Evolutionary conservation across 2,888 invertebrate species (phyloP).

Genomic region (Pterostichus madidus): DNA sequence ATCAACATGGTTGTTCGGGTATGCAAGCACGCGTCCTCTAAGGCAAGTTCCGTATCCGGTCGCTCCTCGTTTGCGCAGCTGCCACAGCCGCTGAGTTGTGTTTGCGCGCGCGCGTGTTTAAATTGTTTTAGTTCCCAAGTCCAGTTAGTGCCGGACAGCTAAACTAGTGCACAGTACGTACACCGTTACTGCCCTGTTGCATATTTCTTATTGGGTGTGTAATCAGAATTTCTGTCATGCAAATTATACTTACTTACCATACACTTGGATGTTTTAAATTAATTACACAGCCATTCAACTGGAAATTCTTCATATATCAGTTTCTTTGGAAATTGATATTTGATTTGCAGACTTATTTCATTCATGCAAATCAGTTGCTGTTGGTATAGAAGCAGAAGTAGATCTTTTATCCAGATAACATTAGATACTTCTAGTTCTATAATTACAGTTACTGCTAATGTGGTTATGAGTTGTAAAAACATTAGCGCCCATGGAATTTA

Average conservation of each 20-base stretch:
- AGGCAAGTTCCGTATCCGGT: conserved; percentile 33
- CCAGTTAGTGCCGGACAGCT: conserved; percentile 59
- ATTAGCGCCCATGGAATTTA: no score
- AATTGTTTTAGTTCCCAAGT: conserved; percentile 63
- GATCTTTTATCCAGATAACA: no score
- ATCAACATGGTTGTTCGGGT: conserved; percentile 49
- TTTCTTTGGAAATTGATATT: conserved; percentile 8
- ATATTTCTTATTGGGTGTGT: conserved; percentile 26
- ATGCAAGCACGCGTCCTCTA: conserved; percentile 52
- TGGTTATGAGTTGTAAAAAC: no score
- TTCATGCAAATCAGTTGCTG: no score
- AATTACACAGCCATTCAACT: conserved; percentile 8
- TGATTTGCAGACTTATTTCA: conserved; percentile 19
- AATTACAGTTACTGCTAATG: no score
- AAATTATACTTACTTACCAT: conserved; percentile 8
- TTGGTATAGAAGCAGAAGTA: no score
- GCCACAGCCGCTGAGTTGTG: background rate
- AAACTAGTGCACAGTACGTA: conserved; percentile 26
- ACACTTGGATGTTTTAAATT: conserved; percentile 25
- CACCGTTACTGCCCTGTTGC: conserved; percentile 20
- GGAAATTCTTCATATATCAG: conserved; percentile 21
- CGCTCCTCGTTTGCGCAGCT: conserved; percentile 31
- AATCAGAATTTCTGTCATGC: conserved; percentile 21
- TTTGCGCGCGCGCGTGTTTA: conserved; percentile 29
- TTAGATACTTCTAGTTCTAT: no score